Percentiles rank a stretch among this genome's conserved stretches.
Evolutionary conservation across 2,797 vertebrate genomes (phyloP).

Genomic region (Antennarius maculatus): DNA sequence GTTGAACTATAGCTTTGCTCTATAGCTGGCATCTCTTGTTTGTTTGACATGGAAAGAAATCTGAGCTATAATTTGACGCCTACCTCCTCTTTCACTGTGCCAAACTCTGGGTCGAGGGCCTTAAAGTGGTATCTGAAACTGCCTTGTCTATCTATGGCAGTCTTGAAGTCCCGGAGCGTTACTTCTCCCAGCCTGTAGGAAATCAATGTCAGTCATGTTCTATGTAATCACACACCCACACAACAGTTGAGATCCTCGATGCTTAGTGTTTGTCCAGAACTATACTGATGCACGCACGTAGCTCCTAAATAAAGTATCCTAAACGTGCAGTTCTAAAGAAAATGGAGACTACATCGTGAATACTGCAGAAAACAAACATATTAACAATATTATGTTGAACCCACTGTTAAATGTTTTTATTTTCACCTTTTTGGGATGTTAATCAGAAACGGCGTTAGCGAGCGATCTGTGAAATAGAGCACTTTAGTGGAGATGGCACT

Average conservation of each 20-base stretch:
- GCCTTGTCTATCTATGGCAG: conserved; percentile 92
- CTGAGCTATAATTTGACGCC: conserved; percentile 50
- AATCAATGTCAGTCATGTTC: conserved; percentile 47
- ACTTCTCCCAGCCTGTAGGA: conserved; percentile 92
- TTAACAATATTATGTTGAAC: conserved; percentile 5
- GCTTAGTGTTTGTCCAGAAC: no score
- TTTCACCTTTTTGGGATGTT: conserved; percentile 96
- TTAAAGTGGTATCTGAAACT: conserved; percentile 98
- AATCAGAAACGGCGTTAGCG: conserved; percentile 97
- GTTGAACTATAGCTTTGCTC: conserved; percentile 53
- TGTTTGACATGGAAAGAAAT: conserved; percentile 39
- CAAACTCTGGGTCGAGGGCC: conserved; percentile 98
- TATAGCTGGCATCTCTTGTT: conserved; percentile 49
- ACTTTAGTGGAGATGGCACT: conserved; percentile 92
- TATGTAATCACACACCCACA: conserved; percentile 30
- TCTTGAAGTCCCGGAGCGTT: conserved; percentile 95
- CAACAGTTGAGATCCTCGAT: conserved; percentile 17
- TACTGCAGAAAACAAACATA: conserved; percentile 8
- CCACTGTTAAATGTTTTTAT: conserved; percentile 18
- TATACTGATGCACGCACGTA: conserved; percentile 6
- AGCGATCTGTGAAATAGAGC: conserved; percentile 98
- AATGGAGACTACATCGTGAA: conserved; percentile 31
- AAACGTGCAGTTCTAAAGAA: conserved; percentile 12
- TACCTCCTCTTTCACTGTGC: conserved; percentile 99
- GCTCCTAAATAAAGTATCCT: background rate